Conservation (phyloP, 2,113 vertebrate species). For the Oncorhynchus nerka region DNA sequence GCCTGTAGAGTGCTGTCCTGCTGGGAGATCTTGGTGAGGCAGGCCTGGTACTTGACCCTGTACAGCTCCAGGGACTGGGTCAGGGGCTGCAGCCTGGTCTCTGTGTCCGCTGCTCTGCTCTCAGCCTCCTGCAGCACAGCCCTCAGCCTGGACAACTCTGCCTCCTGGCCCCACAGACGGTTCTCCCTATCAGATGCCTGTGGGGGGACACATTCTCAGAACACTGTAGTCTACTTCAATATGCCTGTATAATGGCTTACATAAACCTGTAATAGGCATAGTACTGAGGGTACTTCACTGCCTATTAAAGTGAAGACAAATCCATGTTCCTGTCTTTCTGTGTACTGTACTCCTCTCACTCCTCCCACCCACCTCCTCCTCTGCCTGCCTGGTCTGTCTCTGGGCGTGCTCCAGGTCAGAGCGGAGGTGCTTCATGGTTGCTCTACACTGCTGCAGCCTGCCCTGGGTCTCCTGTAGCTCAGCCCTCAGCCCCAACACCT, state of each 20-base stretch:
- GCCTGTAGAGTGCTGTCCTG: constrained; percentile 65
- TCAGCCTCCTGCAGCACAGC: constrained; percentile 58
- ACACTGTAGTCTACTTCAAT: background rate
- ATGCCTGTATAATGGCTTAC: no score
- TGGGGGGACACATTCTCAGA: constrained; percentile 32
- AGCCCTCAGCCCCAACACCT: constrained; percentile 49
- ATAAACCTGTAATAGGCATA: no score
- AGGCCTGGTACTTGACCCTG: constrained; percentile 71
- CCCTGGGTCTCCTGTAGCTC: constrained; percentile 51
- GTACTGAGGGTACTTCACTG: background rate
- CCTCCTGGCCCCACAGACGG: constrained; percentile 54
- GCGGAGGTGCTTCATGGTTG: constrained; percentile 52
- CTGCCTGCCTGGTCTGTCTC: constrained; percentile 54
- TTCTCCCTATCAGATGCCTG: constrained; percentile 68
- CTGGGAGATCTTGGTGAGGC: constrained; percentile 62
- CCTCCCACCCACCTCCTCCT: constrained; percentile 65
- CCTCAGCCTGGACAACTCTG: constrained; percentile 42
- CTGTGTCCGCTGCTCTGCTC: constrained; percentile 48
- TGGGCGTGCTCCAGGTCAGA: constrained; percentile 60
- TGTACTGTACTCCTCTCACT: background rate
- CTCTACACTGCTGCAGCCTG: constrained; percentile 62
- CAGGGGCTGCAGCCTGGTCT: constrained; percentile 59
- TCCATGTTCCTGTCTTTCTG: constrained; percentile 1
- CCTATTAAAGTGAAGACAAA: background rate
- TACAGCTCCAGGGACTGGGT: constrained; percentile 66